Evolutionary conservation across 2,888 invertebrate species (phyloP), one percentile per base, ranked within the genome.

Genomic region (Octonoba sinensis): DNA sequence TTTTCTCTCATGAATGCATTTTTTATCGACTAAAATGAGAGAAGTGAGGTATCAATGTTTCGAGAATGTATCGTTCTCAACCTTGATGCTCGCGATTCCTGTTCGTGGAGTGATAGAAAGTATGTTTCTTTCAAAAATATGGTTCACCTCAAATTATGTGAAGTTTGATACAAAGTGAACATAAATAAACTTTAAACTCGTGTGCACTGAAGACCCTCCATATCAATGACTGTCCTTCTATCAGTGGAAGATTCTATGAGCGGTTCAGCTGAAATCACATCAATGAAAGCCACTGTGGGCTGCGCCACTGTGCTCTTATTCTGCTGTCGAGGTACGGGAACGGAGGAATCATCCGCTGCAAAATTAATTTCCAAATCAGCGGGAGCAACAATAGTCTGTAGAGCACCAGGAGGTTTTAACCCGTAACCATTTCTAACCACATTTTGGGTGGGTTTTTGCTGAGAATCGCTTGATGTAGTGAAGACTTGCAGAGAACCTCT

Each of bases 121-220:
- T 36, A 36, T 36, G 36, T 36, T 11, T 36, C 36, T 36, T 27
- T 27, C 27, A 27, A 27, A 27, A 36, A 6, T 36, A 11, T 6
- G 3, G 6, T 27, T 36, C 36, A 36, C 36, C 1, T 11, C 36
- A 36, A 36, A 27, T 8, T 36, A 8, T 1, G 36, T 11, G 11
- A 36, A 36, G 36, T 36, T 36, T 36, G 36, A 36, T 8, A 11
- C 36, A 8, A n/a, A 36, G 8, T 36, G 36, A 36, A 11, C 36
- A 36, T 36, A 8, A 1, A 11, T 36, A 20, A 59, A 64, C 3
- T 13, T 79, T 72, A 82, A 44, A 82, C 82, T 20, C 71, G n/a
- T 4, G 82, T 82, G 49, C 82, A 82, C 47, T 82, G 82, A 2
- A 82, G 46, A 4, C 82, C 82, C 60, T 82, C 82, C 82, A 82